Conservation (phyloP, 2,113 vertebrate genomes). For the Salminus brasiliensis region DNA sequence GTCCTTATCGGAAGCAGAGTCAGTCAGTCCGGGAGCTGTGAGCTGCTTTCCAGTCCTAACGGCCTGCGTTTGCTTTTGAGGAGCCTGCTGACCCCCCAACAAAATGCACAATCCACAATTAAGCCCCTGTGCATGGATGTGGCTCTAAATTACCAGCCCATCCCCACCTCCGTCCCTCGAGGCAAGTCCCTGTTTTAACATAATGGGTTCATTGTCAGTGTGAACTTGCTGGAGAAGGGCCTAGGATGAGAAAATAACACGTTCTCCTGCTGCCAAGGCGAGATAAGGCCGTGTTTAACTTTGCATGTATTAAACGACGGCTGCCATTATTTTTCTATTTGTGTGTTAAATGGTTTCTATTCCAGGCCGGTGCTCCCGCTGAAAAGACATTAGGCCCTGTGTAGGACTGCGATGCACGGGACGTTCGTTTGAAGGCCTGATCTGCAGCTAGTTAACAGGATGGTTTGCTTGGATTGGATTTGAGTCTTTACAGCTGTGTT, state of each 20-base stretch:
- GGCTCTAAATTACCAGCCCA: slow-evolving; percentile 36
- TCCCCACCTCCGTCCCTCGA: slow-evolving; percentile 4
- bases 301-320: slow-evolving; percentile 50
- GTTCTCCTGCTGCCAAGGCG: slow-evolving; percentile 42
- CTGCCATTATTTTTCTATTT: slow-evolving; percentile 49
- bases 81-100: slow-evolving; percentile 4
- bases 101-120: slow-evolving; percentile 30
- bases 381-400: slow-evolving; percentile 32
- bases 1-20: not conserved
- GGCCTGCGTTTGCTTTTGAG: slow-evolving; percentile 16
- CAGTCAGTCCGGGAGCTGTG: not conserved
- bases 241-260: slow-evolving; percentile 37
- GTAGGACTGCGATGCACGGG: not conserved
- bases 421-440: not conserved
- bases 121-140: slow-evolving; percentile 33
- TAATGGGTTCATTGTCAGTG: slow-evolving; percentile 48
- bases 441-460: not conserved
- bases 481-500: not conserved
- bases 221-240: slow-evolving; percentile 37
- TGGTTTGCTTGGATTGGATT: not conserved
- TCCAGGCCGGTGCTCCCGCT: slow-evolving; percentile 8
- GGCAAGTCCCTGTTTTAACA: slow-evolving; percentile 32
- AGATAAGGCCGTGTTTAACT: slow-evolving; percentile 55
- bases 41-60: slow-evolving; percentile 7
- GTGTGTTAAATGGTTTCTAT: slow-evolving; percentile 31